Conservation (phyloP, 1,140 invertebrate genomes). For the Megalopta genalis region DNA sequence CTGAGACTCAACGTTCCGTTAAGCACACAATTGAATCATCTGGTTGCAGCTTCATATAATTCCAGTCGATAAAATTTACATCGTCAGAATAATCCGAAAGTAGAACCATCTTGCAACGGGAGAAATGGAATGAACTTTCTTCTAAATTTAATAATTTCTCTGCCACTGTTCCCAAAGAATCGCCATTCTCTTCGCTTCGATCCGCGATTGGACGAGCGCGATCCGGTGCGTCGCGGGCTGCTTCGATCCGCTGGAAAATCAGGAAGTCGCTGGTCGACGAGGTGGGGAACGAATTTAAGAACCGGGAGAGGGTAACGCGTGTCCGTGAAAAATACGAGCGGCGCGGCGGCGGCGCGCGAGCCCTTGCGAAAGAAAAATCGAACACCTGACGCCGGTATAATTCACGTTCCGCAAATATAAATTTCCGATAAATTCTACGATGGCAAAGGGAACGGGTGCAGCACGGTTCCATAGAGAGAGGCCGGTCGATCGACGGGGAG, state of each 20-base stretch:
- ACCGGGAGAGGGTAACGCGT: conserved; percentile 1
- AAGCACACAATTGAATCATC: no score
- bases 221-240: background rate
- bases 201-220: background rate
- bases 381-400: conserved; percentile 45
- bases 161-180: background rate
- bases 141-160: no score
- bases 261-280: background rate
- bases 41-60: no score
- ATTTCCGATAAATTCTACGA: conserved; percentile 37
- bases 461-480: background rate
- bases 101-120: no score
- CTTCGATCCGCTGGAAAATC: background rate
- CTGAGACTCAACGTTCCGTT: no score
- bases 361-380: conserved; percentile 28
- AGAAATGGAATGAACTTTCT: no score
- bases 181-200: background rate
- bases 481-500: background rate
- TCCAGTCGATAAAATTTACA: no score
- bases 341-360: no score
- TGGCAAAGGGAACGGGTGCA: background rate
- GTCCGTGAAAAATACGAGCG: conserved; percentile 28
- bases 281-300: background rate
- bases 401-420: conserved; percentile 47
- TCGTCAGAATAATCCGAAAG: no score